phyloP scores from a whole-genome alignment of 30 jellyfish, hydroid and myxozoan genomes.

The Sanderia malayensis region DNA sequence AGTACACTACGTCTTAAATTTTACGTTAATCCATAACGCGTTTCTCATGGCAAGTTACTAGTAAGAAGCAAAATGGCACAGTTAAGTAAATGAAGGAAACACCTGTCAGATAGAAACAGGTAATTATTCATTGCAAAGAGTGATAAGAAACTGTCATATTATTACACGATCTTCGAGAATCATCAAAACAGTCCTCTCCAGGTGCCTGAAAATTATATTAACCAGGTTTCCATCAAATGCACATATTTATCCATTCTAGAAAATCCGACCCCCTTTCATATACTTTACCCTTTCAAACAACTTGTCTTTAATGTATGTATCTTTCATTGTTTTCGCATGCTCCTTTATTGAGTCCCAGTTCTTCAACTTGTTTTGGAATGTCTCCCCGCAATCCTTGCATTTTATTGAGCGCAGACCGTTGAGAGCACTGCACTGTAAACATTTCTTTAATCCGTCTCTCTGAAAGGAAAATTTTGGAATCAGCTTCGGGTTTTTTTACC shows the following conservation, averaged over 20 bases:
- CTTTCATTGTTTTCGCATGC: slow-evolving; percentile 25
- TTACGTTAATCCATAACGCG: background rate
- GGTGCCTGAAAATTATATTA: background rate
- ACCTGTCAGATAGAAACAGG: background rate
- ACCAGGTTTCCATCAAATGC: background rate
- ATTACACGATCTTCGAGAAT: background rate
- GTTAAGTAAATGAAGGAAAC: background rate
- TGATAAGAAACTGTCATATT: background rate
- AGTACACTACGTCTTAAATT: background rate
- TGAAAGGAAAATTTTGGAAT: background rate
- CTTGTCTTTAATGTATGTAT: slow-evolving; percentile 19
- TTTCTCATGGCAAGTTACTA: background rate
- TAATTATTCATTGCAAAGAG: background rate
- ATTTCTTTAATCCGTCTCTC: slow-evolving; percentile 28
- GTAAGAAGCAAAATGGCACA: background rate
- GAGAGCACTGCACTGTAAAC: slow-evolving; percentile 4
- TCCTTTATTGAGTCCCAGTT: slow-evolving; percentile 3
- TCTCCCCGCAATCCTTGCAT: slow-evolving; percentile 1
- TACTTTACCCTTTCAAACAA: slow-evolving; percentile 22
- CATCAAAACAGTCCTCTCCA: background rate
- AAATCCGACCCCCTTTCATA: background rate
- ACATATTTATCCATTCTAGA: background rate
- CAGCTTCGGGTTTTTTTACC: slow-evolving; percentile 2
- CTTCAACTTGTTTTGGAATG: background rate
- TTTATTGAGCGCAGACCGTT: slow-evolving; percentile 11